These are phyloP conservation scores for Labrus mixtus DNA, from an alignment of 2,113 vertebrate species.

Conservation along the genomic window DNA sequence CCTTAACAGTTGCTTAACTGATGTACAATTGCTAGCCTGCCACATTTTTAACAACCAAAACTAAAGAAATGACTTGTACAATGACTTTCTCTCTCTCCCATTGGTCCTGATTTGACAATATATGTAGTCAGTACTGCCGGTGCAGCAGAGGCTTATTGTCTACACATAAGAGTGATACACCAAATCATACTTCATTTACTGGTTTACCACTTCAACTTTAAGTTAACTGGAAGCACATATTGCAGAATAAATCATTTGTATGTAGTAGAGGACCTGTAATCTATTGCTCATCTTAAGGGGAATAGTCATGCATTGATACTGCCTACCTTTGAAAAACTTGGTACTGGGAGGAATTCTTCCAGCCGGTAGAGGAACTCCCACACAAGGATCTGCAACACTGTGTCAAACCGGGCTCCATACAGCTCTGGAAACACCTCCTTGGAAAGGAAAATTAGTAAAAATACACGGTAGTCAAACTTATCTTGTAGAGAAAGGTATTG, in stretches of 20 bases:
- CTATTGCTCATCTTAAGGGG: too few species aligned
- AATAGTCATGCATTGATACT: neutral
- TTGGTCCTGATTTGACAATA: too few species aligned
- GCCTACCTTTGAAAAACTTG: slow-evolving; percentile 13
- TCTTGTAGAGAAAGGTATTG: too few species aligned
- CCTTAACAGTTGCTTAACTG: too few species aligned
- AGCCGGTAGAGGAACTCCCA: neutral
- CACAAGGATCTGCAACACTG: slow-evolving; percentile 8
- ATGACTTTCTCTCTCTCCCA: neutral
- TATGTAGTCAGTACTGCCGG: too few species aligned
- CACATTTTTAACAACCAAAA: neutral
- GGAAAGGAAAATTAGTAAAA: neutral
- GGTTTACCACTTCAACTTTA: neutral
- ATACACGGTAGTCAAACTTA: too few species aligned
- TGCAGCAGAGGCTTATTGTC: too few species aligned
- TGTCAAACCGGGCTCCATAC: slow-evolving; percentile 2
- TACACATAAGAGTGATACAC: too few species aligned
- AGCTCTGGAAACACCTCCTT: neutral
- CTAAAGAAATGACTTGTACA: neutral
- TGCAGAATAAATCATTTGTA: neutral
- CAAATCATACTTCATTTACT: too few species aligned
- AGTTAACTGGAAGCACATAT: neutral
- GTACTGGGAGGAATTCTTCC: slow-evolving; percentile 4
- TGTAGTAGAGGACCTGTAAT: neutral
- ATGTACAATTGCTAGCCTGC: too few species aligned